Conservation (phyloP, 2,888 invertebrate genomes). For the Diarsia rubi region DNA sequence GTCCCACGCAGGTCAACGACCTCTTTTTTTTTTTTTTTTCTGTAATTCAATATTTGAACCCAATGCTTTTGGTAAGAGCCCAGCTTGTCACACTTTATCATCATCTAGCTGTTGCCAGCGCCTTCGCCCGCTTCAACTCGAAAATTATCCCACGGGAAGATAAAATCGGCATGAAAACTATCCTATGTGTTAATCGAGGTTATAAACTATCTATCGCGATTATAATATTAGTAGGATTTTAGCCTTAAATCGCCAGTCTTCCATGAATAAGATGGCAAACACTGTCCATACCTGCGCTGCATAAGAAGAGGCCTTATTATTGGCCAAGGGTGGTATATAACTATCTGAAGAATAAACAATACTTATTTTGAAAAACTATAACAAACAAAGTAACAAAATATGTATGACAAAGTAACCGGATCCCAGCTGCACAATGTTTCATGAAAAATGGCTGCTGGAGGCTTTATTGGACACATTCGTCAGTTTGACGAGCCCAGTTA, state of each 20-base stretch:
- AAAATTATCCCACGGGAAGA: too few species aligned
- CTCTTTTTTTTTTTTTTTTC: too few species aligned
- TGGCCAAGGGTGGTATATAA: not conserved
- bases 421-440: slow-evolving; percentile 33
- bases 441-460: slow-evolving; percentile 54
- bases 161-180: too few species aligned
- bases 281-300: not conserved
- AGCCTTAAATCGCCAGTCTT: not conserved
- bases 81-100: too few species aligned
- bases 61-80: too few species aligned
- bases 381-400: not conserved
- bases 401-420: slow-evolving; percentile 28
- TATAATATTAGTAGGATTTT: too few species aligned
- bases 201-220: too few species aligned
- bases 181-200: too few species aligned
- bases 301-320: not conserved
- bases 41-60: too few species aligned
- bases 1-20: too few species aligned
- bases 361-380: not conserved
- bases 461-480: slow-evolving; percentile 62
- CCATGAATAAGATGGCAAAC: not conserved
- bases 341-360: not conserved
- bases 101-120: too few species aligned
- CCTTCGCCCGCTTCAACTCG: too few species aligned
- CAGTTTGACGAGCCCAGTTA: slow-evolving; percentile 54